These are phyloP conservation scores for Oasisia sp. DNA, from an alignment of 2,888 invertebrate genomes.

Conservation along the genomic window DNA sequence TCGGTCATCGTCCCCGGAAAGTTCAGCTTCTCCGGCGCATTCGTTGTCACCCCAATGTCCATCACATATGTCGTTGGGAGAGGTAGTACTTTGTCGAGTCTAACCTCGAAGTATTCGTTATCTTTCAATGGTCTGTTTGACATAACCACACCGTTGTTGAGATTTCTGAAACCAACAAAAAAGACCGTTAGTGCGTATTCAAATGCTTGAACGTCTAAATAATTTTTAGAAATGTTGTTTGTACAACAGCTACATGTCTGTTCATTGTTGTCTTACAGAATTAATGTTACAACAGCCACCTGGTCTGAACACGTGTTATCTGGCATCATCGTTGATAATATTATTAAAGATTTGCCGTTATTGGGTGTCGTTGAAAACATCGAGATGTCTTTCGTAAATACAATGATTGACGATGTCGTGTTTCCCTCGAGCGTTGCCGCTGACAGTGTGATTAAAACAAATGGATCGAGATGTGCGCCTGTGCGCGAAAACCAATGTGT, in stretches of 20 bases:
- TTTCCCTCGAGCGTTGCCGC: no score
- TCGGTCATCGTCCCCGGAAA: background rate
- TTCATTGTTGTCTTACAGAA: background rate
- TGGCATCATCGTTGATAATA: no score
- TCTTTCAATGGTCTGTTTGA: slow-evolving; percentile 6
- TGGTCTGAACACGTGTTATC: no score
- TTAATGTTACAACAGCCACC: no score
- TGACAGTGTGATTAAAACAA: no score
- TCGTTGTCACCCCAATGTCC: background rate
- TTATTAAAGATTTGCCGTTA: no score
- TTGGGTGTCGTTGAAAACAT: no score
- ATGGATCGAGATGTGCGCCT: no score
- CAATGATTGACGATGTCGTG: no score
- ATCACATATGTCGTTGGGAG: background rate
- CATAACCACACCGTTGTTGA: background rate
- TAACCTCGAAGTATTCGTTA: background rate
- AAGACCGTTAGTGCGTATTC: background rate
- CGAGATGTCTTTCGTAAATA: no score
- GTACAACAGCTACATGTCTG: background rate
- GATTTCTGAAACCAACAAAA: background rate
- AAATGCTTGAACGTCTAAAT: background rate
- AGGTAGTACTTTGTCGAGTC: background rate
- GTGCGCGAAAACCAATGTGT: no score
- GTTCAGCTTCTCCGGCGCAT: background rate
- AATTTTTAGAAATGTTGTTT: background rate